These are phyloP conservation scores for Hymenochirus boettgeri DNA, from an alignment of 2,113 vertebrate genomes.

Conservation along the genomic window DNA sequence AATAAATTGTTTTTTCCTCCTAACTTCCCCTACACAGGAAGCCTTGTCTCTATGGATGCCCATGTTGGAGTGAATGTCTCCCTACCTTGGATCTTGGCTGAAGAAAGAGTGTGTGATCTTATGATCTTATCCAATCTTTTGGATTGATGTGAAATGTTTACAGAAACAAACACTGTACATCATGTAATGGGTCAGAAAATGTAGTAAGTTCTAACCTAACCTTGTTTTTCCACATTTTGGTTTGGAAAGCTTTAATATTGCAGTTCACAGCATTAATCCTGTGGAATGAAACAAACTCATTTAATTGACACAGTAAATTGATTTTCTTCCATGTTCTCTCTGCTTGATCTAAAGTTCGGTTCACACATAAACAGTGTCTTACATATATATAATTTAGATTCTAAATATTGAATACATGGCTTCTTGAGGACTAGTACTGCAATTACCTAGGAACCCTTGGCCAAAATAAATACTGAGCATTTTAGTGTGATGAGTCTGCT, in stretches of 20 bases:
- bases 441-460: background rate
- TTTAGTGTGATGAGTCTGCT: conserved; percentile 2
- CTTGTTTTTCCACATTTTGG: background rate
- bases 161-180: too few relatives aligned
- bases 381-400: conserved; percentile 1
- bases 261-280: background rate
- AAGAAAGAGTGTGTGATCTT: too few relatives aligned
- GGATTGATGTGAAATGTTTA: too few relatives aligned
- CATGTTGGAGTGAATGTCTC: too few relatives aligned
- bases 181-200: too few relatives aligned
- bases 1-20: too few relatives aligned
- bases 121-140: too few relatives aligned
- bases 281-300: background rate
- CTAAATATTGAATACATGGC: conserved; percentile 4
- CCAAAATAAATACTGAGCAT: conserved; percentile 2
- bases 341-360: background rate
- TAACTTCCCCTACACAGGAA: too few relatives aligned
- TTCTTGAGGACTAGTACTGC: background rate
- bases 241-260: background rate
- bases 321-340: background rate
- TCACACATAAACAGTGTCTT: background rate
- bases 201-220: too few relatives aligned
- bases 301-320: background rate
- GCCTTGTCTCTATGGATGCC: too few relatives aligned
- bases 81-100: too few relatives aligned